Percentiles rank a stretch among this genome's conserved stretches.
Evolutionary conservation across 64 coral and sea anemone genomes (phyloP).

Genomic region (Pocillopora verrucosa): DNA sequence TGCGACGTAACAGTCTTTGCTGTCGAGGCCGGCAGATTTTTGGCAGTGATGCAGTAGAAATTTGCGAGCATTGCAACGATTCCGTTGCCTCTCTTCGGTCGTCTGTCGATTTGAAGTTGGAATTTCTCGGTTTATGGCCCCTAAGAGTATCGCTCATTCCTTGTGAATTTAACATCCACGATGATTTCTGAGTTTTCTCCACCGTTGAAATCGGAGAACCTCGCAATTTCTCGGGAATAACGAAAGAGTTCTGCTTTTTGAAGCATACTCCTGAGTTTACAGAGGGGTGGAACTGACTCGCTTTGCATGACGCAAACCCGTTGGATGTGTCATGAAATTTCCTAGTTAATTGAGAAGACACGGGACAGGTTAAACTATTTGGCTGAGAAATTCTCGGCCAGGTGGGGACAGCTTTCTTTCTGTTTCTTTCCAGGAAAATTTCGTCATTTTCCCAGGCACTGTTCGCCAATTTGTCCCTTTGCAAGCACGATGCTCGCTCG

Average conservation of each 20-base stretch:
- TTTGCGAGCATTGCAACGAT: no score
- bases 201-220: neutral
- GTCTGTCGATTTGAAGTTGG: neutral
- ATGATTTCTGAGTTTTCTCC: neutral
- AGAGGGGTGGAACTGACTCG: neutral
- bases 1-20: no score
- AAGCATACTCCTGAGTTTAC: neutral
- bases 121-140: neutral
- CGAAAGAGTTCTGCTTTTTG: neutral
- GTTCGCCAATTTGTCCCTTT: neutral
- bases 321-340: neutral
- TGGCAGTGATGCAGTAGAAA: no score
- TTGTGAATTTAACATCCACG: neutral
- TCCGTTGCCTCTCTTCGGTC: neutral
- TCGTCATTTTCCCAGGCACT: neutral
- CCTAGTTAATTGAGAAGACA: neutral
- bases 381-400: neutral
- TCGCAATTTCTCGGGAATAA: neutral
- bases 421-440: neutral
- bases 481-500: neutral
- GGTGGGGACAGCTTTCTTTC: neutral
- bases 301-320: neutral
- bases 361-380: neutral
- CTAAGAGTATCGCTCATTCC: neutral
- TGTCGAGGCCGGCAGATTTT: no score